Percentiles rank a stretch among this genome's conserved stretches.
These are phyloP conservation scores for Drosophila eugracilis DNA, from an alignment of 1,140 invertebrate species.

Conservation along the genomic window DNA sequence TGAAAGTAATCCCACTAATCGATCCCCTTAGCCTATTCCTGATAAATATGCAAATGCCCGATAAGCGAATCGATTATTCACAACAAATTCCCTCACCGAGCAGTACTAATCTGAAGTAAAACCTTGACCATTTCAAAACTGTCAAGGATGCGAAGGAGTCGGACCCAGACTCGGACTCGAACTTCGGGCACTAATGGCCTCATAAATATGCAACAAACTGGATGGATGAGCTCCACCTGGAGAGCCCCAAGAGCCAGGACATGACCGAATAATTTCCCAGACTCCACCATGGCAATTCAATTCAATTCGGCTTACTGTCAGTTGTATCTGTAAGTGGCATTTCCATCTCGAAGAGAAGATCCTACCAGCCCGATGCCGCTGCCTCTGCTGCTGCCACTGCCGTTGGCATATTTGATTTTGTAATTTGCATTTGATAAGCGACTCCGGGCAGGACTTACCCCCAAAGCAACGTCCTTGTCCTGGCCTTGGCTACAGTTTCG, in stretches of 20 bases:
- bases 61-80: constrained; percentile 12
- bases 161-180: background rate
- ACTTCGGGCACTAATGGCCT: constrained; percentile 16
- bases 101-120: constrained; percentile 29
- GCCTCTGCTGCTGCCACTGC: no score
- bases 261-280: constrained; percentile 59
- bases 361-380: constrained; percentile 20
- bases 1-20: background rate
- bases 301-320: constrained; percentile 59
- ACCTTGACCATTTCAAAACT: background rate
- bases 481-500: constrained; percentile 14
- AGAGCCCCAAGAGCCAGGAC: background rate
- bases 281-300: constrained; percentile 49
- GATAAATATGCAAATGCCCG: constrained; percentile 8
- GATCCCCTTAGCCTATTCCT: background rate
- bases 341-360: constrained; percentile 35
- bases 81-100: background rate
- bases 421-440: constrained; percentile 81
- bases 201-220: constrained; percentile 33
- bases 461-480: constrained; percentile 3
- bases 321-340: constrained; percentile 41
- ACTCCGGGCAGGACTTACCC: constrained; percentile 19
- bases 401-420: constrained; percentile 72
- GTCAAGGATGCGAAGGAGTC: background rate
- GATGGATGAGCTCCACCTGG: background rate